These are phyloP conservation scores for Leptinotarsa defecta DNA, from an alignment of 1,140 invertebrate species.

Conservation along the genomic window DNA sequence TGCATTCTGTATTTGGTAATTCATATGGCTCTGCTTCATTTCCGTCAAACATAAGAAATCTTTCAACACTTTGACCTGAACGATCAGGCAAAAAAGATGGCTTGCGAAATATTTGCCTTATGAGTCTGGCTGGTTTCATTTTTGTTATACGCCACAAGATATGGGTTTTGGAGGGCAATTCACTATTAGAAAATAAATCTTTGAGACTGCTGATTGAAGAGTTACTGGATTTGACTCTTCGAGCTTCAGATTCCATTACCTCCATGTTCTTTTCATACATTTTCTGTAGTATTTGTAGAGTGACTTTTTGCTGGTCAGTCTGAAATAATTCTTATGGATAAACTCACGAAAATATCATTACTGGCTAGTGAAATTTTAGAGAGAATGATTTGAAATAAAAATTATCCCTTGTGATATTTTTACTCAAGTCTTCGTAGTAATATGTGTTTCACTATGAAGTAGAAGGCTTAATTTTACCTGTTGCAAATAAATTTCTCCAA, in stretches of 20 bases:
- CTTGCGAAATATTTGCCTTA: conserved; percentile 69
- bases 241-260: conserved; percentile 62
- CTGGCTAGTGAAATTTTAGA: too few relatives aligned
- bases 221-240: conserved; percentile 61
- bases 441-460: too few relatives aligned
- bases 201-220: conserved; percentile 48
- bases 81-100: conserved; percentile 65
- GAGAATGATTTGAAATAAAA: too few relatives aligned
- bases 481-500: too few relatives aligned
- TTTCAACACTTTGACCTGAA: conserved; percentile 71
- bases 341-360: neutral
- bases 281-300: conserved; percentile 55
- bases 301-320: conserved; percentile 54
- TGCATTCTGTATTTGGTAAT: conserved; percentile 76
- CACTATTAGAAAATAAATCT: conserved; percentile 34
- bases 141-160: conserved; percentile 71
- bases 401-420: too few relatives aligned
- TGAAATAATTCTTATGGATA: conserved; percentile 38
- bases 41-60: conserved; percentile 74
- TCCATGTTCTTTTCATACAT: conserved; percentile 58
- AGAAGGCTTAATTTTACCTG: too few relatives aligned
- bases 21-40: conserved; percentile 62
- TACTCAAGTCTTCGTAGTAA: too few relatives aligned
- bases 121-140: conserved; percentile 66
- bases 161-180: conserved; percentile 50